Percentiles rank a stretch among this genome's conserved stretches.
phyloP scores from a whole-genome alignment of 2,113 vertebrate species.

The Pseudopipra pipra region DNA sequence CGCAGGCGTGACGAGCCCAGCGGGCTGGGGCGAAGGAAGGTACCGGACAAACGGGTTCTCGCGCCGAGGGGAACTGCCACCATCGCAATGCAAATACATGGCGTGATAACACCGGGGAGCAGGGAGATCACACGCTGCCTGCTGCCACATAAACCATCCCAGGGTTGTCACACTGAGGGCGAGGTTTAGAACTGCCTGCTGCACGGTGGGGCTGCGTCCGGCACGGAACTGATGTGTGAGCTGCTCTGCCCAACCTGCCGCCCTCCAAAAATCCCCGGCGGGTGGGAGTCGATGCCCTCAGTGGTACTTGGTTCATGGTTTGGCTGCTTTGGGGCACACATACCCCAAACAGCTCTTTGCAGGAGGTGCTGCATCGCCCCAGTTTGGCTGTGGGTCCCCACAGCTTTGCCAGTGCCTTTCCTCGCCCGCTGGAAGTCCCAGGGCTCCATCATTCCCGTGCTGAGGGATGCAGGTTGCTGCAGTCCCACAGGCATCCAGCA shows the following conservation, averaged over 20 bases:
- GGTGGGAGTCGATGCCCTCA: not conserved
- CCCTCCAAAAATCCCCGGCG: not conserved
- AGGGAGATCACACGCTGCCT: not conserved
- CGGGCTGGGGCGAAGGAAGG: slow-evolving; percentile 6
- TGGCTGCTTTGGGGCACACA: not conserved
- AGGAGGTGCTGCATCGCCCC: not conserved
- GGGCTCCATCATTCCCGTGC: fast-evolving
- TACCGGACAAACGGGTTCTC: slow-evolving; percentile 20
- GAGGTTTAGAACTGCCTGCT: not conserved
- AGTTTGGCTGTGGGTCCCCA: fast-evolving
- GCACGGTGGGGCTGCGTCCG: fast-evolving
- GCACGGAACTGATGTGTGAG: fast-evolving
- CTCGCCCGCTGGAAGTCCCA: fast-evolving
- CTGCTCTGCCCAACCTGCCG: not conserved
- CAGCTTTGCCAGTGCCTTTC: not conserved
- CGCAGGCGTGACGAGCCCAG: not conserved
- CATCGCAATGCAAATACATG: slow-evolving; percentile 3
- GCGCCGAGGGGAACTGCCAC: not conserved
- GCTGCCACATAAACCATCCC: not conserved
- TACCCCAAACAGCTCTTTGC: not conserved
- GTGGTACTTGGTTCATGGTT: not conserved
- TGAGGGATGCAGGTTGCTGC: not conserved
- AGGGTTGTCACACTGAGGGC: fast-evolving
- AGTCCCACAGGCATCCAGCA: not conserved
- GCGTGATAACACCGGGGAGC: not conserved